Conservation (phyloP, 1,140 invertebrate genomes). For the Polypedilum vanderplanki region DNA sequence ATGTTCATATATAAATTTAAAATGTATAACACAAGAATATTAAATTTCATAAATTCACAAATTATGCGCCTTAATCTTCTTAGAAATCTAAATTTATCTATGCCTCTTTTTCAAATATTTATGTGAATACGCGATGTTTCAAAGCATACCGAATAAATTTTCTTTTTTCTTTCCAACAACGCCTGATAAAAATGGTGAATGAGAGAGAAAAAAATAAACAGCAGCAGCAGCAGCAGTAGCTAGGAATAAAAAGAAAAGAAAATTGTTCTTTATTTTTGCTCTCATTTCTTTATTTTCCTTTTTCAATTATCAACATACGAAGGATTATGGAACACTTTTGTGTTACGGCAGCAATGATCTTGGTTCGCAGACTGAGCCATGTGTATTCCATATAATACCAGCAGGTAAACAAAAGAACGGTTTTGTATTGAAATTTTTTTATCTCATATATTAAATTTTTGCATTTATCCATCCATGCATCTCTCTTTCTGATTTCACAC, state of each 20-base stretch:
- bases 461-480: slow-evolving; percentile 20
- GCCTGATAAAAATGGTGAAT: not conserved
- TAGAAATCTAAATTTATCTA: too few species aligned
- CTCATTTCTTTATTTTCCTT: slow-evolving; percentile 23
- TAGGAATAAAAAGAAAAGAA: too few species aligned
- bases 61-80: too few species aligned
- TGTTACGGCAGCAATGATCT: slow-evolving; percentile 70
- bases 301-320: slow-evolving; percentile 35
- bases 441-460: slow-evolving; percentile 5
- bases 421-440: slow-evolving; percentile 29
- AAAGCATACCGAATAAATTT: too few species aligned
- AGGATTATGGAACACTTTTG: slow-evolving; percentile 70
- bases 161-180: too few species aligned
- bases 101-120: too few species aligned
- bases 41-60: too few species aligned
- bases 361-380: slow-evolving; percentile 64
- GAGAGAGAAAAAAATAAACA: not conserved
- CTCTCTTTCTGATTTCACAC: slow-evolving; percentile 6
- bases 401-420: slow-evolving; percentile 51
- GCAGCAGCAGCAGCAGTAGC: too few species aligned
- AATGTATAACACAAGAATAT: too few species aligned
- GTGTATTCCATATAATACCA: slow-evolving; percentile 68
- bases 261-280: not conserved
- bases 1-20: too few species aligned
- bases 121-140: too few species aligned